Evolutionary conservation across 1,140 invertebrate genomes (phyloP).

Genomic region (Magallana gigas): DNA sequence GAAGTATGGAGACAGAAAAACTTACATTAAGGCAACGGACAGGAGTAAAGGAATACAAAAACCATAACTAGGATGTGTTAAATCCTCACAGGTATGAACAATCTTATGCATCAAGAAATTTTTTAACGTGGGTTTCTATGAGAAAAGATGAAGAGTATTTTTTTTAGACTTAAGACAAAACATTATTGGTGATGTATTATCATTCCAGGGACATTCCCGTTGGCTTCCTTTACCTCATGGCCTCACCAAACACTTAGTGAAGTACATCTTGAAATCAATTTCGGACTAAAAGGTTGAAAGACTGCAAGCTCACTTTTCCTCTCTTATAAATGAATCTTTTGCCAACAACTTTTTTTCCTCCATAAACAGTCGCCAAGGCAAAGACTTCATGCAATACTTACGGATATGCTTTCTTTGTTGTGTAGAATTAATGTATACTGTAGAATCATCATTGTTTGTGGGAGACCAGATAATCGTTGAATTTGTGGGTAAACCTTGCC

Average conservation of each 20-base stretch:
- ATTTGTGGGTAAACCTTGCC: too few relatives aligned
- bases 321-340: background rate
- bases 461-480: too few relatives aligned
- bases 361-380: background rate
- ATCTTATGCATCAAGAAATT: background rate
- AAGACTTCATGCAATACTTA: background rate
- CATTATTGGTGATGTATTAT: too few relatives aligned
- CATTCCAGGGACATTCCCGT: background rate
- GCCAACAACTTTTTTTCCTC: slow-evolving; percentile 3
- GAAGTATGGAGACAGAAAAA: background rate
- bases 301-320: slow-evolving; percentile 7
- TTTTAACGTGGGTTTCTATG: background rate
- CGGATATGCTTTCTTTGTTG: too few relatives aligned
- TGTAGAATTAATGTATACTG: too few relatives aligned
- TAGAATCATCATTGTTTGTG: too few relatives aligned
- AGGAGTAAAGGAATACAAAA: background rate
- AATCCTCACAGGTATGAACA: slow-evolving; percentile 15
- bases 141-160: too few relatives aligned
- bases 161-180: too few relatives aligned
- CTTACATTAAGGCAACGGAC: background rate
- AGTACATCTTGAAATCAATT: background rate
- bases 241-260: slow-evolving; percentile 15
- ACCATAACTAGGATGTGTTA: background rate
- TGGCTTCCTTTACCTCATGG: background rate
- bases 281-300: slow-evolving; percentile 8